Evolutionary conservation across 2,888 invertebrate genomes (phyloP).

Genomic region (Trichogramma evanescens): DNA sequence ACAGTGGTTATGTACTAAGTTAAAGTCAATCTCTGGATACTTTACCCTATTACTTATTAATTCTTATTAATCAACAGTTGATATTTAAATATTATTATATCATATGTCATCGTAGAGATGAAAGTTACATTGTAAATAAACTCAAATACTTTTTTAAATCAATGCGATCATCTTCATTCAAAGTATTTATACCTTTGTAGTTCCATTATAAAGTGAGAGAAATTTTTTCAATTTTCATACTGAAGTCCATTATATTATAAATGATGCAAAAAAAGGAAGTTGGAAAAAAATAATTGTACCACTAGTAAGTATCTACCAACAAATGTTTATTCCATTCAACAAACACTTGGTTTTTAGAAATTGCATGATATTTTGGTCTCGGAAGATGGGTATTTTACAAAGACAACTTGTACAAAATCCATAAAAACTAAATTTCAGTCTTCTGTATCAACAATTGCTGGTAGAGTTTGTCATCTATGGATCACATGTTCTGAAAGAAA

Average conservation of each 20-base stretch:
- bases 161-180: not conserved
- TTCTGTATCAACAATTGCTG: not conserved
- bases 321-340: constrained; percentile 33
- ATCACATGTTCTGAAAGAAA: too few relatives aligned
- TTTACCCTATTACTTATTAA: not conserved
- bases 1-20: not conserved
- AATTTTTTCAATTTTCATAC: not conserved
- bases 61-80: constrained; percentile 15
- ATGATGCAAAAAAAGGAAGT: not conserved
- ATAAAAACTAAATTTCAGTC: too few relatives aligned
- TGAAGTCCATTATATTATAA: not conserved
- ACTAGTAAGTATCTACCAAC: constrained; percentile 26
- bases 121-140: constrained; percentile 25
- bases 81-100: constrained; percentile 22
- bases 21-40: not conserved
- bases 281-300: not conserved
- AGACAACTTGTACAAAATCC: not conserved
- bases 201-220: not conserved
- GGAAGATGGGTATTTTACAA: not conserved
- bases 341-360: too few relatives aligned
- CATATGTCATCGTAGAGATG: constrained; percentile 17
- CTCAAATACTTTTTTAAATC: constrained; percentile 22
- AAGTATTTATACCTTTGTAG: not conserved
- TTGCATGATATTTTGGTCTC: too few relatives aligned
- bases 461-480: not conserved